Evolutionary conservation across 2,888 invertebrate genomes (phyloP), one percentile per base, ranked within the genome.

Genomic region (Drosophila macrospina): DNA sequence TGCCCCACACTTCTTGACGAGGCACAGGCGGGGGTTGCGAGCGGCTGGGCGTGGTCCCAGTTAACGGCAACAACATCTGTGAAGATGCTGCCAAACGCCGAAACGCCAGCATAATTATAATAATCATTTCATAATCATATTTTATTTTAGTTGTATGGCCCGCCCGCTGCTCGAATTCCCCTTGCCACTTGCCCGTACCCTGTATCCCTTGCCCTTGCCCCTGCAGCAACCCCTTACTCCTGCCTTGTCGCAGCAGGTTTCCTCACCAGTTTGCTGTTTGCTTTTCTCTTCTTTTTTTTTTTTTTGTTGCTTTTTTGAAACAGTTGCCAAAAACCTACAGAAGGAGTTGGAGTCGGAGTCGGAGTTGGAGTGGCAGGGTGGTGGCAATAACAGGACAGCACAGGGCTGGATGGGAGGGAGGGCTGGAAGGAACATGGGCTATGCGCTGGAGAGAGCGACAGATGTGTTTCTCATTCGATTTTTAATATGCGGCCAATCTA

Each of bases 401-500:
- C 20, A 3, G 20, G 20, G 20, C 20, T 20, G 20, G 2, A 20
- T 20, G 5, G 34, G 34, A 24, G 66, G 13, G 44, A 28, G 41
- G 42, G n/a, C n/a, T n/a, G n/a, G 13, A 34, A 30, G 30, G 42
- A 20, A 5, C 45, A 59, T 37, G 15, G 36, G 28, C 5, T 8
- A 28, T 28, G 8, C 28, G n/a, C 44, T 42, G 26, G 47, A 76
- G 73, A 86, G 78, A 80, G 79, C 91, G 91, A 92, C 91, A 92
- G 91, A 92, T 92, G 91, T 91, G 91, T 90, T 91, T 91, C 91
- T 90, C 91, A 92, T 92, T 92, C 91, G 90, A 90, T 87, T 91
- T 91, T 91, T 91, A 92, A 92, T 92, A 91, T 89, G 90, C 90
- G 91, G 91, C 91, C 91, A 92, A 92, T 92, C 90, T 90, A 91